Conservation (phyloP, 2,113 vertebrate genomes). For the mouse (Mus musculus) region DNA sequence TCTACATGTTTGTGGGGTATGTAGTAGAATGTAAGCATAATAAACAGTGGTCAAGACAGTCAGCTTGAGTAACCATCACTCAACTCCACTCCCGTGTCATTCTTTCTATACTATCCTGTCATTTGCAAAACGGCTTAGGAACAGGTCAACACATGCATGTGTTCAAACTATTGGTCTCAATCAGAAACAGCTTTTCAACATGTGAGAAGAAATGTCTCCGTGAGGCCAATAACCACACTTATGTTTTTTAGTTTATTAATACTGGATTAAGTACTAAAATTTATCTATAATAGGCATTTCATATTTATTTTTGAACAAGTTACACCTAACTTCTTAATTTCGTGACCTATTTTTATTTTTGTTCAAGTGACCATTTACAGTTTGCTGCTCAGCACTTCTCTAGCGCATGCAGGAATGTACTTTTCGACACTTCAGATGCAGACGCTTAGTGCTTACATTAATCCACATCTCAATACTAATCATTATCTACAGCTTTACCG, state of each 20-base stretch:
- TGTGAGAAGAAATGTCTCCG: neutral
- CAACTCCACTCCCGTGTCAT: no score
- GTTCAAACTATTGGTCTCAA: neutral
- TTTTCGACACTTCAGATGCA: neutral
- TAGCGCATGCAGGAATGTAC: neutral
- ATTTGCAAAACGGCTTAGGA: neutral
- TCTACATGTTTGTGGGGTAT: neutral
- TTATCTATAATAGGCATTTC: neutral
- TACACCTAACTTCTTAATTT: neutral
- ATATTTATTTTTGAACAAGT: constrained; percentile 21
- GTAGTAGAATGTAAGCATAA: neutral
- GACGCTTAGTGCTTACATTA: neutral
- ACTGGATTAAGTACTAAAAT: neutral
- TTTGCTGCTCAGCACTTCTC: neutral
- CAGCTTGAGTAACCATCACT: neutral
- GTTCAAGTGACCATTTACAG: constrained; percentile 35
- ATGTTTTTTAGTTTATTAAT: constrained; percentile 15
- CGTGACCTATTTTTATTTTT: neutral
- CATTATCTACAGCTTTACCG: neutral
- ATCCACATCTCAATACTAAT: constrained; percentile 49
- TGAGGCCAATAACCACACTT: neutral
- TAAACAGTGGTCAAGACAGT: neutral
- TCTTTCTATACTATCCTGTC: neutral
- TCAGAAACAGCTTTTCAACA: neutral
- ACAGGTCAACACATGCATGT: neutral